These are phyloP conservation scores for Anas platyrhynchos DNA, from an alignment of 2,113 vertebrate species.

Conservation along the genomic window DNA sequence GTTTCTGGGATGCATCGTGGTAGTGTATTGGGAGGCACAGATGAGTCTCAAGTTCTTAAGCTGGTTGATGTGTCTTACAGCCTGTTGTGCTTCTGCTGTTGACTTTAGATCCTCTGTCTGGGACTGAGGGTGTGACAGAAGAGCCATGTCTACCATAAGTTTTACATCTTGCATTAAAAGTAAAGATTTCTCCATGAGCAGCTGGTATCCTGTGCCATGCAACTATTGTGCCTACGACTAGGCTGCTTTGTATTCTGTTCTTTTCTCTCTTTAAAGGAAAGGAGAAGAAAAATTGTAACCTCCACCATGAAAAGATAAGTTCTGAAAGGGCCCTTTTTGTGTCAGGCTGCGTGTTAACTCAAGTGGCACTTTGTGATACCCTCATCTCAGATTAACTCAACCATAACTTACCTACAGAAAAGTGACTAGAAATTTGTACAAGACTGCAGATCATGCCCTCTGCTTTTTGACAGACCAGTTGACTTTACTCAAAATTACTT, in stretches of 20 bases:
- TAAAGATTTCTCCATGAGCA: not conserved
- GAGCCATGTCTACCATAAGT: not conserved
- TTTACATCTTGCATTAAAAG: not conserved
- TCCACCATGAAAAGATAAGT: not conserved
- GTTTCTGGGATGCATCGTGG: not conserved
- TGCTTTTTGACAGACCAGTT: not conserved
- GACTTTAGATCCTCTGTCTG: not conserved
- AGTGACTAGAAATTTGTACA: not conserved
- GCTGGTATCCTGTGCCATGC: not conserved
- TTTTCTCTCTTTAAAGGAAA: not conserved
- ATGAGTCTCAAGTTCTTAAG: not conserved
- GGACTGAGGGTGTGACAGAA: not conserved
- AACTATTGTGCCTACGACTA: accelerated
- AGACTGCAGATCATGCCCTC: not conserved
- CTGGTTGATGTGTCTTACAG: not conserved
- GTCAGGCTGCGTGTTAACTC: not conserved
- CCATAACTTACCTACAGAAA: not conserved
- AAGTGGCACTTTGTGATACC: not conserved
- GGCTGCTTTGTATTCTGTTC: not conserved
- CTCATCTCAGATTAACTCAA: not conserved
- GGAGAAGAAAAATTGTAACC: not conserved
- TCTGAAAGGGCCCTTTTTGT: not conserved
- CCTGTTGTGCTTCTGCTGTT: not conserved
- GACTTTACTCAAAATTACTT: not conserved
- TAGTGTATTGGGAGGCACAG: not conserved